Evolutionary conservation across 2,888 invertebrate species (phyloP), one percentile per base, ranked within the genome.

Genomic region (Drosophila neonasuta): DNA sequence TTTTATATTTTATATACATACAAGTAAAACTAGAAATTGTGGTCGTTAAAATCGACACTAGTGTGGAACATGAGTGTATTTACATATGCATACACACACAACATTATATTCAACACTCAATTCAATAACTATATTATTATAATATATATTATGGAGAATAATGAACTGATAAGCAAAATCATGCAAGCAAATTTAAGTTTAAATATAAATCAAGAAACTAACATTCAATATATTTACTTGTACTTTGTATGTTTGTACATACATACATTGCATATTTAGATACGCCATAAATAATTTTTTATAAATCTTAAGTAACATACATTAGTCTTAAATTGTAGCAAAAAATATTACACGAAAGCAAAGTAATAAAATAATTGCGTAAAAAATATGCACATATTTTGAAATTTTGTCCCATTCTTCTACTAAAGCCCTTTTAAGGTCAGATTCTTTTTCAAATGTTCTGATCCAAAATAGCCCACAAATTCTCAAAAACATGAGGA

Each of bases 121-220:
- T 56, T 65, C 32, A 20, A 49, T 17, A 41, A 74, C 71, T 66
- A 76, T 72, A 77, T 72, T 77, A 77, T 60, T 63, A 80, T 69
- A 79, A 80, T 69, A 79, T 65, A 66, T 74, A 81, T 57, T 78
- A 81, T 63, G 77, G 77, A 82, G 82, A 86, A 85, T 71, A 83
- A 75, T 77, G 85, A 86, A 86, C 84, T 86, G 86, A 87, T 86
- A 86, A 75, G 78, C 71, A 85, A 82, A 70, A 77, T 77, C 77
- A 85, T 75, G 79, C 83, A 74, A 77, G 71, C 74, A 68, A 79
- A 79, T 68, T 65, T 80, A 82, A 74, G 71, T 71, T 60, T 52
- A 74, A 61, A 68, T 59, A 56, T 48, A 55, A 20, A 52, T 17
- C 34, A 68, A 64, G 24, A 51, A 61, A 68, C 41, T 44, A 63